Base-by-base conservation (phyloP, 2,888 invertebrate species). In the Orchestes rusci region DNA sequence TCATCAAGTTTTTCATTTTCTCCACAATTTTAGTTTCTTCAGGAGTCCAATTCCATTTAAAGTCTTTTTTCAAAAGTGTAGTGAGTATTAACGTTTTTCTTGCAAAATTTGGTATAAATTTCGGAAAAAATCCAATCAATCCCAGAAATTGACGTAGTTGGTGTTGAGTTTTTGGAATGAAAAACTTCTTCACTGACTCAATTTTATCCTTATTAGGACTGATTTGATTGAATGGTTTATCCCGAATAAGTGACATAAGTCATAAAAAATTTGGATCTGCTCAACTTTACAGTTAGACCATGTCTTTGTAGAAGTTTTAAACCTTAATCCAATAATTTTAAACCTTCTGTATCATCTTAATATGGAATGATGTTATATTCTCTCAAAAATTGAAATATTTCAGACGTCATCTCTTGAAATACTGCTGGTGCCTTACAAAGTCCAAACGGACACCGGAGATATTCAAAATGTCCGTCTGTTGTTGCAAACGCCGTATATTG, bases 371-470 rank as follows among this genome's bases (percentile, higher is more conserved):
- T 27, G 29, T 37, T 37, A 16, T 37, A 4, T 7, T 15, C 10
- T 10, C 37, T 13, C 10, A 28, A 8, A 10, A n/a, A 29, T 7
- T 5, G 15, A 2, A 28, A 16, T 15, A 37, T 28, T 37, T 27
- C 29, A 15, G 15, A 28, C 37, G 29, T 37, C 23, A 36, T 23
- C 12, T 23, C 3, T 36, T 36, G 37, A 15, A 37, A 37, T n/a
- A 37, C 3, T 2, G 37, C 15, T 13, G 29, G 28, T 16, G 37
- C 37, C 28, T 37, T 37, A 28, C 10, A 37, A n/a, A 28, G n/a
- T 2, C 37, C 28, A 28, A 37, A 15, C 2, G 15, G 28, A 13
- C 27, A 27, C 7, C 16, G 27, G 3, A 37, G 3, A 27, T 37
- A 27, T 28, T 37, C 28, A 28, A 28, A 37, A 37, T 23, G 28